Conservation (phyloP, 1,140 invertebrate species). For the Venturia canescens region DNA sequence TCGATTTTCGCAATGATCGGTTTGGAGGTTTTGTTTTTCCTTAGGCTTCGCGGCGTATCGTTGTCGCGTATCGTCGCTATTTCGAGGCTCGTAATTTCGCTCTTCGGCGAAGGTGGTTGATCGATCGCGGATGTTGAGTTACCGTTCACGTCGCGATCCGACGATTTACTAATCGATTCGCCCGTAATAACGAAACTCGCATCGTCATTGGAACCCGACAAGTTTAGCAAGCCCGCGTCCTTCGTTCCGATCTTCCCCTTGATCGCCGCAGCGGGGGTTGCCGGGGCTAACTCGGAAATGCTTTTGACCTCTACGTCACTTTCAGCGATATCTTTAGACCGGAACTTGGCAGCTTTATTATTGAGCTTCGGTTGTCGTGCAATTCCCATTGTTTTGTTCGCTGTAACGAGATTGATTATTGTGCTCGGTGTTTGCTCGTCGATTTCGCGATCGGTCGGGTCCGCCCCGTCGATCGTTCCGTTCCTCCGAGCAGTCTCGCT, state of each 20-base stretch:
- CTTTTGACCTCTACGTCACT: conserved; percentile 62
- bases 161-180: conserved; percentile 25
- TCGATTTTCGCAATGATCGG: neutral
- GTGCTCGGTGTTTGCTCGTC: conserved; percentile 27
- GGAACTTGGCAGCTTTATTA: conserved; percentile 57
- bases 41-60: neutral
- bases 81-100: neutral
- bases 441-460: conserved; percentile 33
- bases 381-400: conserved; percentile 51
- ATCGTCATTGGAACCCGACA: conserved; percentile 20
- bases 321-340: conserved; percentile 66
- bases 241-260: conserved; percentile 34
- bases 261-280: neutral
- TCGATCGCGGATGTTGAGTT: neutral
- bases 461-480: conserved; percentile 41
- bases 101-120: neutral
- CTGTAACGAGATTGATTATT: conserved; percentile 40
- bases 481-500: too few relatives aligned
- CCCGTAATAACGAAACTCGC: conserved; percentile 14
- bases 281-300: conserved; percentile 49
- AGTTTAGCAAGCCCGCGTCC: conserved; percentile 22
- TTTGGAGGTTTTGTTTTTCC: neutral
- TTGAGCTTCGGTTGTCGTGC: conserved; percentile 23
- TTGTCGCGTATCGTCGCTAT: neutral
- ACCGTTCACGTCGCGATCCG: conserved; percentile 15